phyloP scores from a whole-genome alignment of 2,888 invertebrate species.

The Hydraecia micacea region DNA sequence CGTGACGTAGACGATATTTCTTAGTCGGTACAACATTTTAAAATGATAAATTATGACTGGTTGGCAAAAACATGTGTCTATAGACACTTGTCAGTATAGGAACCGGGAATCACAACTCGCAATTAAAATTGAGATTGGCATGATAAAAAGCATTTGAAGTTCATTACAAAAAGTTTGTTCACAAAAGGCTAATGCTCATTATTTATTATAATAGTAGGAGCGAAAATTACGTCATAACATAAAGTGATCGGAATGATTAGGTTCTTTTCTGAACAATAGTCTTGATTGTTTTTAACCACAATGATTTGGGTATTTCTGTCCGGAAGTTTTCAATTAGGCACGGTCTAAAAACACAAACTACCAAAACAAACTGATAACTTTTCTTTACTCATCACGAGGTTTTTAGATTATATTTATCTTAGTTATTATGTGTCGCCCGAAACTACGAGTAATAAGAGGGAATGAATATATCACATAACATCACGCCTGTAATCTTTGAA shows the following conservation, averaged over 20 bases:
- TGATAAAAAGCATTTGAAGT: constrained; percentile 30
- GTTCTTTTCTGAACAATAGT: constrained; percentile 37
- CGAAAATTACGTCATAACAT: constrained; percentile 44
- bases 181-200: constrained; percentile 30
- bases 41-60: not conserved
- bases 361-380: not conserved
- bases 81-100: constrained; percentile 1
- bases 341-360: not conserved
- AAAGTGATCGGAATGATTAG: constrained; percentile 33
- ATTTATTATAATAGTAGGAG: constrained; percentile 20
- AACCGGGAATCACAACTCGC: not conserved
- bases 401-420: not conserved
- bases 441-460: not conserved
- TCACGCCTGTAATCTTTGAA: not conserved
- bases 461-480: not conserved
- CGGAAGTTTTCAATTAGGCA: constrained; percentile 9
- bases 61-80: not conserved
- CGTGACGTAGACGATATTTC: not conserved
- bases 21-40: not conserved
- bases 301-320: constrained; percentile 16
- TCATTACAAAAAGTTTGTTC: constrained; percentile 41
- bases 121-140: constrained; percentile 42
- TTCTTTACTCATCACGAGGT: not conserved
- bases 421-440: not conserved
- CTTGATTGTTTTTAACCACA: constrained; percentile 24